These are phyloP conservation scores for Larimichthys crocea DNA, from an alignment of 2,113 vertebrate genomes.

Conservation along the genomic window DNA sequence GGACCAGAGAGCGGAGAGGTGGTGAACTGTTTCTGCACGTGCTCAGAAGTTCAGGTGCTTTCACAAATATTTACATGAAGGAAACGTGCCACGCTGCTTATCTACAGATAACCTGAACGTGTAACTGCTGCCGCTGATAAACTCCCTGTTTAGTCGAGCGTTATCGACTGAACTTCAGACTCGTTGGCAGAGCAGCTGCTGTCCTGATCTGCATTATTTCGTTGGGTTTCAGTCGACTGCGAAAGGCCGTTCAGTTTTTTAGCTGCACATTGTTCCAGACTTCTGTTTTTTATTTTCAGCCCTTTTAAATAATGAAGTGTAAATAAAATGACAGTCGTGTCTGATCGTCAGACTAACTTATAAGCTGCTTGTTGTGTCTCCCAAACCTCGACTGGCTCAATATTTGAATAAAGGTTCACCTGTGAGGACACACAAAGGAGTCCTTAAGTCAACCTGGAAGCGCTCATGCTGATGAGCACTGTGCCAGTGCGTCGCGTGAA, in stretches of 20 bases:
- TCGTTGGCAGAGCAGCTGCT: not conserved
- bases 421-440: not conserved
- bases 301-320: too few species aligned
- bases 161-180: not conserved
- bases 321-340: too few species aligned
- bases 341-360: too few species aligned
- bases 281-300: too few species aligned
- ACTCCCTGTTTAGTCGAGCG: not conserved
- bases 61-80: slow-evolving; percentile 27
- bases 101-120: slow-evolving; percentile 33
- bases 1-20: too few species aligned
- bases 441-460: not conserved
- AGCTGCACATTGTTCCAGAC: too few species aligned
- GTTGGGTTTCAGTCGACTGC: not conserved
- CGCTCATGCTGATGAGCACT: not conserved
- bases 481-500: not conserved
- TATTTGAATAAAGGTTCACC: not conserved
- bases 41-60: not conserved
- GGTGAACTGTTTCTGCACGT: not conserved
- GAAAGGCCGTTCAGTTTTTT: not conserved
- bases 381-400: not conserved
- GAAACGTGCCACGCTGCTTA: not conserved
- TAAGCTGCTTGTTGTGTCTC: too few species aligned
- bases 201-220: not conserved
- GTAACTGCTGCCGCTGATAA: slow-evolving; percentile 24